Base-by-base conservation (phyloP, 1,140 invertebrate genomes). In the Lordiphosa clarofinis region DNA sequence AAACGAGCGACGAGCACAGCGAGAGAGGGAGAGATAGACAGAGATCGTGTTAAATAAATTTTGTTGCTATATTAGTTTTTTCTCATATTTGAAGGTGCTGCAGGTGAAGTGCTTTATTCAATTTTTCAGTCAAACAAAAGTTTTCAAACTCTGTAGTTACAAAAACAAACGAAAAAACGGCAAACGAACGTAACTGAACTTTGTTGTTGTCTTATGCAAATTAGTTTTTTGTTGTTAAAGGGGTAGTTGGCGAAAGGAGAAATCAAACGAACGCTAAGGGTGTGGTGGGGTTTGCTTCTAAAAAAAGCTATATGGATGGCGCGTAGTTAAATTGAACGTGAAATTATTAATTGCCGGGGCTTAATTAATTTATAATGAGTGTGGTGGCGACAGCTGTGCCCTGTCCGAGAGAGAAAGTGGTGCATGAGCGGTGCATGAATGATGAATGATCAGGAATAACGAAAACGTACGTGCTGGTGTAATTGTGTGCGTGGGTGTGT, bases 341-440 rank as follows among this genome's bases (percentile, higher is more conserved):
- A 73, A 84, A 82, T 76, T 82, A 84, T 84, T 82, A 84, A 82
- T 82, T 84, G 78, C 59, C 68, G 53, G 24, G 24, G 56, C 67
- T 72, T 82, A 73, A 82, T 82, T 82, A 60, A 76, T 76, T 76
- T 76, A 69, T 81, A 81, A 81, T 82, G 76, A 84, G 76, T 84
- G 61, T 68, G 64, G 43, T 46, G 67, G 46, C 35, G 50, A 57
- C 75, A 75, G 68, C 71, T 82, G 75, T 68, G 67, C 52, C 56
- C 36, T 44, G 73, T 70, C 73, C 53, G 59, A 68, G 69, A 67
- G 36, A 53, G 47, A 39, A 33, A 7, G 61, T 31, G 53, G 39
- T 31, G 53, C 39, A 47, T 67, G 33, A 15, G 19, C 11, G 44
- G 7, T 48, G 46, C 46, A 48, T 48, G 33, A 44, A 44, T 44